Evolutionary conservation across 2,888 invertebrate species (phyloP), one percentile per base, ranked within the genome.

Genomic region (Rhabditophanes sp.): DNA sequence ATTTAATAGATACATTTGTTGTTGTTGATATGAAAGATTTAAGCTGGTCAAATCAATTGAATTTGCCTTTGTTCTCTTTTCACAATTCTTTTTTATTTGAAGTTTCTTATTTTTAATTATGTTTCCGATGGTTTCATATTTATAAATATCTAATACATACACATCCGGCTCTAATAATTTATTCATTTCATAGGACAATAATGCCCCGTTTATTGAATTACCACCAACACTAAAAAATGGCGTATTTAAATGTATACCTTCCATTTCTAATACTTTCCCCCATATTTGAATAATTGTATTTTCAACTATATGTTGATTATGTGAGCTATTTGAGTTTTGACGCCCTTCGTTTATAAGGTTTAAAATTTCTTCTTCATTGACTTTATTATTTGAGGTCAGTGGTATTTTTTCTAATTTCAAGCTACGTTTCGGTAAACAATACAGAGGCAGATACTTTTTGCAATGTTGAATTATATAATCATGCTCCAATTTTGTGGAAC

Each of bases 301-400:
- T 7, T 21, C 30, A 30, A 6, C 8, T 37, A 35, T 6, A 7
- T 37, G n/a, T 11, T 4, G 2, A 2, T 38, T 27, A 7, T 12
- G 18, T 1, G 3, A 11, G 11, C 14, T 5, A 3, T 37, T 25
- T 3, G 38, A 4, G 3, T 14, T 15, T 3, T 3, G 9, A 7
- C 20, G 7, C 12, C n/a, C n/a, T n/a, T n/a, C n/a, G n/a, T 9
- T n/a, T 15, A 12, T 18, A 9, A n/a, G 37, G 23, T 30, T 19
- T 5, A 33, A 17, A 11, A 42, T 20, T 11, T n/a, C 25, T 8
- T 26, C 25, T 23, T 19, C 28, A 29, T 51, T 50, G 7, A 51
- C 30, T 41, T 51, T 51, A 1, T 42, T 30, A 30, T 56, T 51
- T 9, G 33, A 23, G 11, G 59, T 63, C n/a, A 63, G 33, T 7